Conservation (phyloP, 2,797 vertebrate species). For the Zalophus californianus region DNA sequence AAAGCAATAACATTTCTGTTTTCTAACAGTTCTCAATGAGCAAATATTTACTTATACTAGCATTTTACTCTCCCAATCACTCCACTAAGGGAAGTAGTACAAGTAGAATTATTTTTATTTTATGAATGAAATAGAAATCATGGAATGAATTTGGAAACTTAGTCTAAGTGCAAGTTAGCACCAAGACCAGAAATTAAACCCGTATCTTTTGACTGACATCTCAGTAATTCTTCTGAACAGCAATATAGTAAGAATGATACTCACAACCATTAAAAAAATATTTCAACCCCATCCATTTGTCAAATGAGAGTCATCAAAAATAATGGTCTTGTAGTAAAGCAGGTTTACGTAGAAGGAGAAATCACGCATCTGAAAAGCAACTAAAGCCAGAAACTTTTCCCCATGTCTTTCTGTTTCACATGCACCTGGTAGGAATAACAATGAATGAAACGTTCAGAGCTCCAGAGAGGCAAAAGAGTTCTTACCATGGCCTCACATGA, state of each 20-base stretch:
- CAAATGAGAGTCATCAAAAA: background rate
- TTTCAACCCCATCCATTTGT: background rate
- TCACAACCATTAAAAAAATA: background rate
- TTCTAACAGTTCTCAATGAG: background rate
- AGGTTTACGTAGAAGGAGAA: background rate
- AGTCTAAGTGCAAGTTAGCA: background rate
- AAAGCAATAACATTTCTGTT: background rate
- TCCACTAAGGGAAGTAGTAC: background rate
- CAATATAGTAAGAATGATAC: background rate
- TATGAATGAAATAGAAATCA: conserved; percentile 2
- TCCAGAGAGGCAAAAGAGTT: background rate
- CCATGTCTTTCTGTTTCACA: background rate
- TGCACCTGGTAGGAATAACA: background rate
- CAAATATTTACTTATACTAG: background rate
- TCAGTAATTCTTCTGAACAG: background rate
- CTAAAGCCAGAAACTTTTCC: background rate
- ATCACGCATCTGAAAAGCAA: background rate
- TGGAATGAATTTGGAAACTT: background rate
- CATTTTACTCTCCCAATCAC: background rate
- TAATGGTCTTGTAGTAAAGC: background rate
- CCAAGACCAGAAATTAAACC: background rate
- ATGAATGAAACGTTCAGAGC: background rate
- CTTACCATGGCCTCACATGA: background rate
- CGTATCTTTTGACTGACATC: background rate
- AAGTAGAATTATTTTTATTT: background rate